These are phyloP conservation scores for Dasysyrphus albostriatus DNA, from an alignment of 2,888 invertebrate species.

Conservation along the genomic window DNA sequence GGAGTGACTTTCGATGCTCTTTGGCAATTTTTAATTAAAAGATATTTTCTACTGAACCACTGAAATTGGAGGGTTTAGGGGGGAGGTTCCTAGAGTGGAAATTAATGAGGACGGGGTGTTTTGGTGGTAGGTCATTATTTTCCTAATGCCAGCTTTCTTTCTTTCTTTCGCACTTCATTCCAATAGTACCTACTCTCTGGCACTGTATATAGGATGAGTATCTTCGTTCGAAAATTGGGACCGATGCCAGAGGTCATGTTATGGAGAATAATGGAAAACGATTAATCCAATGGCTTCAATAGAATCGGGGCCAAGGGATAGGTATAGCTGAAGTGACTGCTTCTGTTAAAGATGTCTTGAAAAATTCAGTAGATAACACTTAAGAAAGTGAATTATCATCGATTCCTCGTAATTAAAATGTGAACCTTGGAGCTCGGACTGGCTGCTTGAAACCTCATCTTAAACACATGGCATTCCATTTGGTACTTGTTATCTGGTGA, in stretches of 20 bases:
- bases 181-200: neutral
- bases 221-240: slow-evolving; percentile 65
- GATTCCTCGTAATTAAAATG: slow-evolving; percentile 62
- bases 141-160: slow-evolving; percentile 57
- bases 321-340: neutral
- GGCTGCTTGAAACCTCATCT: slow-evolving; percentile 3
- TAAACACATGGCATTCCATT: slow-evolving; percentile 56
- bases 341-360: slow-evolving; percentile 22
- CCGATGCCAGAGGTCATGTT: slow-evolving; percentile 74
- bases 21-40: slow-evolving; percentile 75
- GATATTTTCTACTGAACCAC: slow-evolving; percentile 64
- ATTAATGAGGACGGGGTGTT: slow-evolving; percentile 55
- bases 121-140: slow-evolving; percentile 68
- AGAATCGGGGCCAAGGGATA: neutral
- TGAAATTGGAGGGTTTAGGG: slow-evolving; percentile 20
- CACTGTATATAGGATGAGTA: slow-evolving; percentile 11
- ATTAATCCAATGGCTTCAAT: slow-evolving; percentile 57
- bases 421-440: slow-evolving; percentile 45
- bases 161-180: slow-evolving; percentile 36
- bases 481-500: slow-evolving; percentile 63
- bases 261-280: slow-evolving; percentile 72
- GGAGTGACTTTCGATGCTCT: slow-evolving; percentile 56
- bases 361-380: slow-evolving; percentile 57
- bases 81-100: neutral
- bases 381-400: slow-evolving; percentile 56